Base-by-base conservation (phyloP, 2,113 vertebrate genomes). In the Syngnathoides biaculeatus region DNA sequence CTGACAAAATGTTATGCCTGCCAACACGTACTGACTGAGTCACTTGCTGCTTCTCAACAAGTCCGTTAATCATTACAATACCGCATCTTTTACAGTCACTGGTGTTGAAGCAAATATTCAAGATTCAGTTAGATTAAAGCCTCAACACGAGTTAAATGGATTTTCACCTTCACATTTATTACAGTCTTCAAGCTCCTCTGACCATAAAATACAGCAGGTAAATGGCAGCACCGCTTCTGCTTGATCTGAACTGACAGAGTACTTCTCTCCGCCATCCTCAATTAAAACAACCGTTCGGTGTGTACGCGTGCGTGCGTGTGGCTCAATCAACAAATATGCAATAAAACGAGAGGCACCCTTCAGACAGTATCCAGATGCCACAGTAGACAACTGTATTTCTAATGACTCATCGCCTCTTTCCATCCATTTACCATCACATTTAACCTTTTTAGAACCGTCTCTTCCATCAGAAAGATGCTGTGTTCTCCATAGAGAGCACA, bases 401-500 rank as follows among this genome's bases (percentile, higher is more conserved):
- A 50, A 39, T 24, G 20, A 58, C 14, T 64, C 22, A 24, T 30
- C 4, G 30, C 57, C 5, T 20, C 10, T 13, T 38, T 20, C 58
- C 30, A 58, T 1, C 30, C 58, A 38, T 38, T 85, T 88, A 85
- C 82, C 83, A 90, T 87, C 88, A 89, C 86, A 72, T 64, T 42
- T 59, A 71, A 65, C 70, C 35, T 75, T 73, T 66, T 57, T 73
- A 39, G 71, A 50, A 39, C 60, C 9, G 14, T 24, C 79, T 62
- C 48, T 83, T 69, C 67, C 63, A 59, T 73, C 11, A 67, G 48
- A 69, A 5, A 72, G 50, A 65, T 66, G 17, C 65, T 22, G 64
- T 73, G 71, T 76, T 64, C 47, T 78, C 89, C 89, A 79, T 89
- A 92, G 91, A 87, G 87, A 80, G 79, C 84, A 77, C 91, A 94